A percentile compares a stretch with the other conserved stretches of the same genome.
These are phyloP conservation scores for Enteromius trimaculatus DNA, from an alignment of 2,797 vertebrate genomes.

Conservation along the genomic window DNA sequence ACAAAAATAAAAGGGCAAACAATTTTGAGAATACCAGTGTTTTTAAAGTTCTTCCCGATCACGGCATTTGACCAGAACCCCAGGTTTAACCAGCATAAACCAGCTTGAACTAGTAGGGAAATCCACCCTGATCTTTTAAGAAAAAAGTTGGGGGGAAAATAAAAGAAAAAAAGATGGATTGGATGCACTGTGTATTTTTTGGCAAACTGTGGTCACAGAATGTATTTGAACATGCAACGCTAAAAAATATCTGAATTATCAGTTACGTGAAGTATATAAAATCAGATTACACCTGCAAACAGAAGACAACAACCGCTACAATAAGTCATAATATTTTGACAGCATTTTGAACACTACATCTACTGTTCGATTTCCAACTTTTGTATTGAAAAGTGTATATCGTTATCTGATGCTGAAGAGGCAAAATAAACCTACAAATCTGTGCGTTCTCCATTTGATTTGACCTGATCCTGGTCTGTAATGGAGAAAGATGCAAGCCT, in stretches of 20 bases:
- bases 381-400: neutral
- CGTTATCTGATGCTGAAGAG: conserved; percentile 3
- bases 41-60: conserved; percentile 3
- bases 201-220: neutral
- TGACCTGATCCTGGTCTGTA: neutral
- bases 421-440: neutral
- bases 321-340: neutral
- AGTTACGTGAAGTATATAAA: neutral
- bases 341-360: neutral
- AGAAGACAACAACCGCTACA: neutral
- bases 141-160: neutral
- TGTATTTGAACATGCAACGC: neutral
- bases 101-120: neutral
- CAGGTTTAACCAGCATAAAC: neutral
- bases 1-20: neutral
- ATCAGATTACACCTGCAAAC: neutral
- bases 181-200: conserved; percentile 4
- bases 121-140: neutral
- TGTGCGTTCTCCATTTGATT: neutral
- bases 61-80: neutral
- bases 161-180: neutral
- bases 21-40: neutral
- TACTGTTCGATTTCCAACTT: neutral
- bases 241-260: neutral
- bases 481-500: neutral